Conservation (phyloP, 2,797 vertebrate species). For the Apodemus agrarius region DNA sequence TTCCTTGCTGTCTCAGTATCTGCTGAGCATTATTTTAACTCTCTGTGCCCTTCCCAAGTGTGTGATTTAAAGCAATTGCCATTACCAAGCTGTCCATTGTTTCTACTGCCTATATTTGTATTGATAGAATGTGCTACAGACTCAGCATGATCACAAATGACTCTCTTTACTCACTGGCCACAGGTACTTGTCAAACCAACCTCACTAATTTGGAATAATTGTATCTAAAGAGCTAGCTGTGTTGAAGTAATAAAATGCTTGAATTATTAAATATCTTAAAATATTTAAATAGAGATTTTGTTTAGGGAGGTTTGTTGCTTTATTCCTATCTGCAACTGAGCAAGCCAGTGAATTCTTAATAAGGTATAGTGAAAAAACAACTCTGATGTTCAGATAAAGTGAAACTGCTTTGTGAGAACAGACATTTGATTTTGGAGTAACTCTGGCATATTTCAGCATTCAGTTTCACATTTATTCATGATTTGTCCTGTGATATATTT, state of each 20-base stretch:
- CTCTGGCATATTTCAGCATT: background rate
- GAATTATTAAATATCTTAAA: slow-evolving; percentile 67
- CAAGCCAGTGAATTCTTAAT: background rate
- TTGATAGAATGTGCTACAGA: background rate
- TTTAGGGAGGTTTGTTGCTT: background rate
- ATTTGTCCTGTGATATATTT: background rate
- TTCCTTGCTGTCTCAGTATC: background rate
- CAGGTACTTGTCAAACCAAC: slow-evolving; percentile 4
- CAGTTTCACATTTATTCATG: background rate
- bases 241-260: slow-evolving; percentile 40
- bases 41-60: background rate
- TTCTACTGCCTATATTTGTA: background rate
- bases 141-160: background rate
- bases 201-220: slow-evolving; percentile 64
- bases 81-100: background rate
- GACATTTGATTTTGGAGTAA: background rate
- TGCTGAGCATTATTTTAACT: background rate
- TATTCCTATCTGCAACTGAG: background rate
- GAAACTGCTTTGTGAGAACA: background rate
- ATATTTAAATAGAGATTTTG: slow-evolving; percentile 67
- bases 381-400: slow-evolving; percentile 37
- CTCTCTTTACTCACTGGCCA: background rate
- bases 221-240: slow-evolving; percentile 32
- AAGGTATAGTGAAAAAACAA: background rate
- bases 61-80: background rate